Percentiles rank a stretch among this genome's conserved stretches.
Conservation (phyloP, 2,113 vertebrate genomes). For the Malurus cyaneus region DNA sequence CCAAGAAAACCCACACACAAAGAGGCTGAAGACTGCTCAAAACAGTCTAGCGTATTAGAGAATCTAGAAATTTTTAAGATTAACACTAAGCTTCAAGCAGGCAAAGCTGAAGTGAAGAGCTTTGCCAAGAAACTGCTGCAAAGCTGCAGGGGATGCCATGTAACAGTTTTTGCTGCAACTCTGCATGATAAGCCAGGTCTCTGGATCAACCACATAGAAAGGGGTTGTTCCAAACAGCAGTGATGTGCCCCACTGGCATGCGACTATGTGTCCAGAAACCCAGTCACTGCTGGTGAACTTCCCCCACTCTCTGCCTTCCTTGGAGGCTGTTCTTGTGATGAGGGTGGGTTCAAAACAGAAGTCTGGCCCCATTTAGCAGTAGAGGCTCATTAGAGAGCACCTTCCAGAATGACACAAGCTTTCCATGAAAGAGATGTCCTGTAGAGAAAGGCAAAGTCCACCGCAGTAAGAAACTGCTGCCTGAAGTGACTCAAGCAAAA, state of each 20-base stretch:
- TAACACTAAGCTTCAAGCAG: neutral
- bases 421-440: neutral
- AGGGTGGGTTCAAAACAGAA: neutral
- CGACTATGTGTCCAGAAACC: neutral
- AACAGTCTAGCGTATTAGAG: neutral
- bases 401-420: neutral
- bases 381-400: neutral
- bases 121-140: neutral
- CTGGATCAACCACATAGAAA: neutral
- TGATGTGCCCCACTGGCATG: neutral
- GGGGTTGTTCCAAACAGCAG: neutral
- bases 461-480: neutral
- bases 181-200: neutral
- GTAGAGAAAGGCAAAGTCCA: neutral
- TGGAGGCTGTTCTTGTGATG: neutral
- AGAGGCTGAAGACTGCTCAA: neutral
- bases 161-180: neutral
- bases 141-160: neutral
- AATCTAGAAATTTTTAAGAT: neutral
- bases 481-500: neutral
- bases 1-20: neutral
- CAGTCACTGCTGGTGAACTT: neutral
- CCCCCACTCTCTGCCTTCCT: neutral
- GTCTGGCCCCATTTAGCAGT: fast-evolving
- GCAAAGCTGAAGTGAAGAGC: neutral